Base-by-base conservation (phyloP, 2,113 vertebrate species). In the Oenanthe melanoleuca region DNA sequence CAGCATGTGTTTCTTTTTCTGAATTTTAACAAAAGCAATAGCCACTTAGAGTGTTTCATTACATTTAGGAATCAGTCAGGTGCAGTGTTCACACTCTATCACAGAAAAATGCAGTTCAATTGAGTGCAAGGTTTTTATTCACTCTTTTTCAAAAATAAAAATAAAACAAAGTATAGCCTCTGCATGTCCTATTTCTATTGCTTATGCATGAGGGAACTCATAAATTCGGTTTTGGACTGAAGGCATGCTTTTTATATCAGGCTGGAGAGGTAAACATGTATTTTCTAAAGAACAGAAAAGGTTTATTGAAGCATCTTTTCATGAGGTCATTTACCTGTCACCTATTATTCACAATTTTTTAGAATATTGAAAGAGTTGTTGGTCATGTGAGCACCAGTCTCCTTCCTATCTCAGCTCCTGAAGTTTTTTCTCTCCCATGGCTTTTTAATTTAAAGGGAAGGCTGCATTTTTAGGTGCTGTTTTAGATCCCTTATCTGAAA, bases 121-220 rank as follows among this genome's bases (percentile, higher is more conserved):
- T 78, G 80, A 94, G 88, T 88, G 88, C 83, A 88, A 80, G 60
- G 75, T 71, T 88, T 96, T 95, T 93, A 90, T 92, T 94, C 83
- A 19, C 42, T 74, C 52, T 73, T 85, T 56, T 79, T 72, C 3
- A 42, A 84, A 59, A 66, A 73, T 29, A 65, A 64, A 40, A 59
- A 40, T 47, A 53, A 86, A 64, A 72, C 78, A 78, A 94, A 89
- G 86, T 90, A 92, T 18, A 83, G 86, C 81, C 49, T 90, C 64
- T 95, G 65, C 72, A 60, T 92, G 80, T 90, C 67, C 75, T 86
- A 56, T 90, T 93, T 86, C 91, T 83, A 45, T 94, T 93, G 91
- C 94, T 95, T 96, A 94, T 97, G 94, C 88, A 80, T 95, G 95
- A 93, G 69, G 50, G 86, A 97, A 70, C 92, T 92, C 88, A 83